Conservation (phyloP, 2,113 vertebrate genomes). For the Chinchilla lanigera region DNA sequence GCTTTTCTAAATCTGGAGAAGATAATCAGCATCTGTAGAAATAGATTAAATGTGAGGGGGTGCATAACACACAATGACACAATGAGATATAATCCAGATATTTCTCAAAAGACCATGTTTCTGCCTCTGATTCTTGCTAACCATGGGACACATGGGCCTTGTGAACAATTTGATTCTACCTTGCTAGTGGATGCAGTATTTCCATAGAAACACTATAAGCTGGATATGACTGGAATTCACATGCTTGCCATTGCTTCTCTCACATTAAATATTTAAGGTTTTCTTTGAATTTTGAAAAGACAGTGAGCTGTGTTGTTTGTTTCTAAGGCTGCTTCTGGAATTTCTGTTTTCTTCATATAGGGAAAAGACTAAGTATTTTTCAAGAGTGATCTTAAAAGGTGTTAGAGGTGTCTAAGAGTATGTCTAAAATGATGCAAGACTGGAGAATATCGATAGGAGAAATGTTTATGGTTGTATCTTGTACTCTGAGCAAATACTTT, state of each 20-base stretch:
- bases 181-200: background rate
- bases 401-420: background rate
- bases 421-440: background rate
- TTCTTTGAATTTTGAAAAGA: constrained; percentile 6
- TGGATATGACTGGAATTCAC: background rate
- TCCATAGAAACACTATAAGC: background rate
- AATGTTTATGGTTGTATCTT: too few relatives aligned
- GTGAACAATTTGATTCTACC: background rate
- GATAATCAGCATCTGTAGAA: constrained; percentile 72
- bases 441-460: background rate
- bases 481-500: too few relatives aligned
- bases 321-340: background rate
- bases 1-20: constrained; percentile 75
- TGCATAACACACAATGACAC: background rate
- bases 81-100: fast-evolving
- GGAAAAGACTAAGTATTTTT: background rate
- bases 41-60: constrained; percentile 55
- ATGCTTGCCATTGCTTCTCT: background rate
- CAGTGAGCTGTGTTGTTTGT: background rate
- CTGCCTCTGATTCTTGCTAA: background rate
- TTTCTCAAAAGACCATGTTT: background rate
- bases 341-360: background rate
- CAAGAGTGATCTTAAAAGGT: background rate
- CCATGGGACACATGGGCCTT: background rate
- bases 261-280: background rate